These are phyloP conservation scores for Ceratina japonica DNA, from an alignment of 1,140 invertebrate genomes.

Conservation along the genomic window DNA sequence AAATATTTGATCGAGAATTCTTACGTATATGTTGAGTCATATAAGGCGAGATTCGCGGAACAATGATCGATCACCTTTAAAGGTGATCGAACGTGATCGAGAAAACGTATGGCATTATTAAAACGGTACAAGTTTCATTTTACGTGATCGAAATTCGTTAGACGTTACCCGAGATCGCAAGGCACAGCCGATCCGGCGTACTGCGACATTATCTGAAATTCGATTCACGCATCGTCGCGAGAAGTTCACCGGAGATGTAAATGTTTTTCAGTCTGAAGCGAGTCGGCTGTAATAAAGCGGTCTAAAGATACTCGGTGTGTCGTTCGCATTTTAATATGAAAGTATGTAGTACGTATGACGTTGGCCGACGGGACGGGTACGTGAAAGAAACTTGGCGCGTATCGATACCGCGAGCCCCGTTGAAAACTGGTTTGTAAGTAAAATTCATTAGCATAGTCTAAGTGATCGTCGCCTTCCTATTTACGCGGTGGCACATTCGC, in stretches of 20 bases:
- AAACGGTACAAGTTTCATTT: background rate
- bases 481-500: background rate
- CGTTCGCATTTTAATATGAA: background rate
- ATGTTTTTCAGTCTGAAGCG: background rate
- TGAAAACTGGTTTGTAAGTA: constrained; percentile 9
- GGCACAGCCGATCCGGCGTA: background rate
- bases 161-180: no score
- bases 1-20: background rate
- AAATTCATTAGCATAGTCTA: background rate
- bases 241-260: no score
- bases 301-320: constrained; percentile 24
- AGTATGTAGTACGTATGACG: background rate
- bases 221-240: background rate
- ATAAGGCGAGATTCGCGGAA: background rate
- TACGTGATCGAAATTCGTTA: background rate
- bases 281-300: background rate
- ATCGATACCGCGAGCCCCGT: background rate
- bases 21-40: background rate
- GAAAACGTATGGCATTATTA: background rate
- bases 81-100: constrained; percentile 5
- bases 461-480: constrained; percentile 2
- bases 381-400: background rate
- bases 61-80: background rate
- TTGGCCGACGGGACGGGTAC: no score
- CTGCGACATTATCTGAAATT: background rate